phyloP scores from a whole-genome alignment of 1,140 invertebrate genomes.

The Linepithema humile region DNA sequence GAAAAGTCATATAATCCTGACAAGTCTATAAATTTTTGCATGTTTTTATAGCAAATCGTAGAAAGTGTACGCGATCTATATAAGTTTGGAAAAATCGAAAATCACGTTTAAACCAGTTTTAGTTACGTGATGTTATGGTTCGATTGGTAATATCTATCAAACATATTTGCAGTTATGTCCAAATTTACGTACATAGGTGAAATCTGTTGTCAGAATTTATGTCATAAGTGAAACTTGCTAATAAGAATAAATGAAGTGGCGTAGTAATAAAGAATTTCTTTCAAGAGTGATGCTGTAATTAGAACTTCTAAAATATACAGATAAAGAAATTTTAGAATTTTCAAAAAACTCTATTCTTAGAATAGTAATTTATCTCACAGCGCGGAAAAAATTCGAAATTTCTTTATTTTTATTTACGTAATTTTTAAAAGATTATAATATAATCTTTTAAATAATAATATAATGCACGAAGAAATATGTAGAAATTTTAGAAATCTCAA shows the following conservation, averaged over 20 bases:
- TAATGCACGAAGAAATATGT: too few species aligned
- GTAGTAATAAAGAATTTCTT: not conserved
- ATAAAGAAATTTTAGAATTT: not conserved
- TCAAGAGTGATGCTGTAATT: not conserved
- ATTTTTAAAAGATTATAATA: too few species aligned
- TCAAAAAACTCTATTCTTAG: not conserved
- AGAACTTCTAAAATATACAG: not conserved
- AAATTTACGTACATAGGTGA: not conserved
- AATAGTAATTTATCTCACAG: not conserved
- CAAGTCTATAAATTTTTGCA: not conserved
- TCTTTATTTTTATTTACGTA: too few species aligned
- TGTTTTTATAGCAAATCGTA: not conserved
- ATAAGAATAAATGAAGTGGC: not conserved
- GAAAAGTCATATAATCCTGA: too few species aligned
- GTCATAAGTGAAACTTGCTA: not conserved
- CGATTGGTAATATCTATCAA: not conserved
- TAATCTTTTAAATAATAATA: too few species aligned
- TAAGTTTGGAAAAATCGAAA: not conserved
- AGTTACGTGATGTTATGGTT: conserved; percentile 6
- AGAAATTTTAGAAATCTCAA: too few species aligned
- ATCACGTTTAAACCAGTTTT: conserved; percentile 10
- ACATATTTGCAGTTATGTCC: not conserved
- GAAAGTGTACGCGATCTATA: not conserved
- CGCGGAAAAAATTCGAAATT: not conserved
- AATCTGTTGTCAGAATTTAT: not conserved